Conservation (phyloP, 2,113 vertebrate genomes). For the Nycticryphes semicollaris region DNA sequence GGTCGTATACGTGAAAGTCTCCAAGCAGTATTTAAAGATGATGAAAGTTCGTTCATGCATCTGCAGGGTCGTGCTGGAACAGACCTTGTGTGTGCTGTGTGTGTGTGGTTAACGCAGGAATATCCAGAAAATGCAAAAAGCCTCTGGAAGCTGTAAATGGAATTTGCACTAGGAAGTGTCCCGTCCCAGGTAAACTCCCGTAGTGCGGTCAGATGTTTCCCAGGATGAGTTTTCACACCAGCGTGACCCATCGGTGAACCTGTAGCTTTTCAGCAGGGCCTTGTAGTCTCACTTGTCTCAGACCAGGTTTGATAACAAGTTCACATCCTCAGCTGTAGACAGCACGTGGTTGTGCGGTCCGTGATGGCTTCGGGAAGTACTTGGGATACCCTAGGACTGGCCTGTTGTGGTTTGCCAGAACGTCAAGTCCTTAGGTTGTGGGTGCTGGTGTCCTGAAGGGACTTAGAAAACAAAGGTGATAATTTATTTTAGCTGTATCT, state of each 20-base stretch:
- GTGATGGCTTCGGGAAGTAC: neutral
- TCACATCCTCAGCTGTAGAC: neutral
- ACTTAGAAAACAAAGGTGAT: neutral
- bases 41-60: neutral
- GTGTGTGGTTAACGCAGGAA: neutral
- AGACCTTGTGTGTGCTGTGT: neutral
- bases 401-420: neutral
- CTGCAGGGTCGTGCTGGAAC: neutral
- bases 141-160: neutral
- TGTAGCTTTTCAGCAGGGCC: neutral
- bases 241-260: neutral
- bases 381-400: neutral
- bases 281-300: neutral
- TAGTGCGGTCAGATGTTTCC: neutral
- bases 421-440: neutral
- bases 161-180: neutral
- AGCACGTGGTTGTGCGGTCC: neutral
- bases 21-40: neutral
- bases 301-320: neutral
- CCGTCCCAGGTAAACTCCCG: neutral
- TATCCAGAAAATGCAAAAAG: neutral
- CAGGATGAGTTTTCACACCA: neutral
- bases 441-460: neutral
- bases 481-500: neutral
- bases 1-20: neutral